Conservation (phyloP, 1,140 invertebrate species). For the Hylaeus anthracinus region DNA sequence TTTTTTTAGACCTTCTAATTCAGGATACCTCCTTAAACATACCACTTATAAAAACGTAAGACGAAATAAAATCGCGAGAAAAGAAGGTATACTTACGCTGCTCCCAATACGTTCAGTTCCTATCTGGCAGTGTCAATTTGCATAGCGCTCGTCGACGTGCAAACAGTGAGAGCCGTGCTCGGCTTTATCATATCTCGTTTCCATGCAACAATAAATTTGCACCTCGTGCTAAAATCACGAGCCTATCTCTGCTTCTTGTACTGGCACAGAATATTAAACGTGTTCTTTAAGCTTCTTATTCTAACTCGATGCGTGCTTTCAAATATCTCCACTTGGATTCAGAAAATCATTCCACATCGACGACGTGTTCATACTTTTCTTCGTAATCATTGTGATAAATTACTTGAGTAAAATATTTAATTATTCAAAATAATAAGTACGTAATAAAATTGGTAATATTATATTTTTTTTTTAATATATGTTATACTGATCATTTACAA, state of each 20-base stretch:
- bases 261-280: conserved; percentile 19
- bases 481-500: too few relatives aligned
- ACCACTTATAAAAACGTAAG: not conserved
- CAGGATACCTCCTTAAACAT: too few relatives aligned
- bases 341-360: not conserved
- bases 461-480: too few relatives aligned
- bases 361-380: not conserved
- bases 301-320: not conserved
- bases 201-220: conserved; percentile 52
- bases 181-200: conserved; percentile 49
- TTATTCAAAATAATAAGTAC: too few relatives aligned
- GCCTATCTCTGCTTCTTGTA: conserved; percentile 22
- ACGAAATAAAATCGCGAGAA: not conserved
- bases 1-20: too few relatives aligned
- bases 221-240: conserved; percentile 43
- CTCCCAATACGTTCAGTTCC: conserved; percentile 32
- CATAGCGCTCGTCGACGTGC: conserved; percentile 44
- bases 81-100: not conserved
- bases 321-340: not conserved
- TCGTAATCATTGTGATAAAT: too few relatives aligned
- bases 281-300: conserved; percentile 1
- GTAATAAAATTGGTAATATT: too few relatives aligned
- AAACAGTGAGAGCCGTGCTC: conserved; percentile 33
- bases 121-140: conserved; percentile 52
- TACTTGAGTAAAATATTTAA: too few relatives aligned